Base-by-base conservation (phyloP, 2,113 vertebrate species). In the Myiozetetes cayanensis region DNA sequence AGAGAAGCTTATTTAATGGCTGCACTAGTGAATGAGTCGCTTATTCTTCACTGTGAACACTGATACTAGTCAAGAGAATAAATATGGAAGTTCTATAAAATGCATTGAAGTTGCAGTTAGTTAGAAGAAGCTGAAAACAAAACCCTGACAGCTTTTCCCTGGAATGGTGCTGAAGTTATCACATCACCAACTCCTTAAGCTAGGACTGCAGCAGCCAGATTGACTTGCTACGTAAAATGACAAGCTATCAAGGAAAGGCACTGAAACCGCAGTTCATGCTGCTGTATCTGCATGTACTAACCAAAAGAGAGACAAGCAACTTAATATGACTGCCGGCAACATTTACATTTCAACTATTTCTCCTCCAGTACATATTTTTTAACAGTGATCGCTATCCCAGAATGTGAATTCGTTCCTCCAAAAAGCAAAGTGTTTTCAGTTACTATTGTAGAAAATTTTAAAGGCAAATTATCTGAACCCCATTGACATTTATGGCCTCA, bases 31-130 rank as follows among this genome's bases (percentile, higher is more conserved):
- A 82, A 63, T 94, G 73, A 94, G 41, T 97, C 85, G 67, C 12
- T 71, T 59, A 43, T 47, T 90, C 56, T 71, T 74, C 84, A 85
- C 65, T 75, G 73, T 55, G 87, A 96, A 65, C 28, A 35, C 62
- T 82, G 52, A 89, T 73, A 53, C 24, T 95, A 90, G 96, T 95
- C 89, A 91, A 73, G 16, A 88, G 27, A 78, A 76, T n/a, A 86
- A 89, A 86, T 31, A 41, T 1, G 8, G 22, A 80, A 44, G 47
- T 90, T 90, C 50, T 72, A 33, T 65, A 76, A 93, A 78, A 94
- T 65, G 43, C 50, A 66, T 50, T 58, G 33, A 85, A 86, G 62
- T 11, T 78, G 16, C 85, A 68, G 55, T 80, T 93, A 77, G 61
- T 86, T 76, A 90, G 63, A 89, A 75, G 33, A 77, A 62, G 55